Conservation (phyloP, 1,140 invertebrate species). For the Caerostris extrusa region DNA sequence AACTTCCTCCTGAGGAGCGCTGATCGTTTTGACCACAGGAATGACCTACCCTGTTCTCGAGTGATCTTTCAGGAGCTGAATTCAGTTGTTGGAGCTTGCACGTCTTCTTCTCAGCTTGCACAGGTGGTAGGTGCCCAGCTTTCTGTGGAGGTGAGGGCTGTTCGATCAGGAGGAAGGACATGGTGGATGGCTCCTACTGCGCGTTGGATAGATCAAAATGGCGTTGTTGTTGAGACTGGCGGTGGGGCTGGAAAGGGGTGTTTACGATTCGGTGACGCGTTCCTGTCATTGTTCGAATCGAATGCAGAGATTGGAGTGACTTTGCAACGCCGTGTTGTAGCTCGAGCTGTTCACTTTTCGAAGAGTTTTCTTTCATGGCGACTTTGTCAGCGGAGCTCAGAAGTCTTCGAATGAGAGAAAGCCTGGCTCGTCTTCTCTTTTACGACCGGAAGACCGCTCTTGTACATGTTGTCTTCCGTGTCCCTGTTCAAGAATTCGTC, state of each 20-base stretch:
- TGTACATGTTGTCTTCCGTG: constrained; percentile 47
- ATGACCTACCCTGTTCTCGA: not conserved
- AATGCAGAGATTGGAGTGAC: constrained; percentile 34
- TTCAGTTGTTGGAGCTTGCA: not conserved
- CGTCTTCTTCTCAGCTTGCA: not conserved
- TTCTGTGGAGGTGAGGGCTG: not conserved
- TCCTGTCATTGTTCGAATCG: not conserved
- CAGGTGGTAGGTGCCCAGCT: not conserved
- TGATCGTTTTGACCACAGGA: not conserved
- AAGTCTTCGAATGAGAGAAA: constrained; percentile 39
- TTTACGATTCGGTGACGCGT: not conserved
- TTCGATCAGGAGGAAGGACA: constrained; percentile 4
- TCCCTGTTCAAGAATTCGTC: constrained; percentile 46
- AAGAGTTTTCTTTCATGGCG: not conserved
- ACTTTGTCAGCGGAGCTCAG: not conserved
- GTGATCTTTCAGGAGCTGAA: not conserved
- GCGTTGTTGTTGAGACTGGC: constrained; percentile 50
- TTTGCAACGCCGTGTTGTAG: not conserved
- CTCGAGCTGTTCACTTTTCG: not conserved
- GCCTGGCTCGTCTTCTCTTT: not conserved
- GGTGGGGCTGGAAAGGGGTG: not conserved
- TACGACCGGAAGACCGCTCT: not conserved
- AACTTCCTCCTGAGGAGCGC: too few species aligned
- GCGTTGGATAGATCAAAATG: not conserved
- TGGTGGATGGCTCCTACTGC: not conserved